phyloP scores from a whole-genome alignment of 2,888 invertebrate genomes.

The Tipula confusa region DNA sequence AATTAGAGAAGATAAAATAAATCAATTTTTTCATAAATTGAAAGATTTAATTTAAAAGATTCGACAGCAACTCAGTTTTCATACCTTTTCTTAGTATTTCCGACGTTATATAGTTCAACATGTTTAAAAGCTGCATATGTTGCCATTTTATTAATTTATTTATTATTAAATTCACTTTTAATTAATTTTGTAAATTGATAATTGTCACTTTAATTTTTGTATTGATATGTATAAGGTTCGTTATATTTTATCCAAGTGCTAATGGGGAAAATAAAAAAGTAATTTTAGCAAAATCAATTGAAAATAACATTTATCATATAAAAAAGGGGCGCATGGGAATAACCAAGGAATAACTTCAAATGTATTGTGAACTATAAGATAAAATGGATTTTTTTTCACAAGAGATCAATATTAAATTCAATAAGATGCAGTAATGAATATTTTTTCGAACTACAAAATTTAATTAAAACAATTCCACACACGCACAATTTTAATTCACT shows the following conservation, averaged over 20 bases:
- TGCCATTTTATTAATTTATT: conserved; percentile 59
- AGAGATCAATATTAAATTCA: background rate
- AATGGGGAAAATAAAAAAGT: background rate
- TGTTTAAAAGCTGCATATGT: conserved; percentile 91
- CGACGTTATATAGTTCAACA: conserved; percentile 90
- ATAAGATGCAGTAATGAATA: background rate
- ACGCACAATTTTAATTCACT: background rate
- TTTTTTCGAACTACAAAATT: background rate
- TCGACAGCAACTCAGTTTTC: conserved; percentile 36
- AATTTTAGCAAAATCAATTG: background rate
- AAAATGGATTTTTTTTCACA: background rate
- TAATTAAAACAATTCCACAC: background rate
- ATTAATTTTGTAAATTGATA: background rate
- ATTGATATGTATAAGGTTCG: background rate
- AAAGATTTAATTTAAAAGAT: background rate
- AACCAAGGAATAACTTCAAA: background rate
- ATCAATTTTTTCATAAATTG: background rate
- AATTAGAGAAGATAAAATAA: background rate
- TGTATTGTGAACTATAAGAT: background rate
- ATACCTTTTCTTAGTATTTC: conserved; percentile 90
- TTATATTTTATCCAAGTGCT: background rate
- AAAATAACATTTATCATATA: background rate
- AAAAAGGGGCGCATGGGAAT: background rate
- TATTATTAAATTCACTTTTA: background rate
- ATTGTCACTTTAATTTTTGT: background rate